Evolutionary conservation across 2,113 vertebrate species (phyloP).

Genomic region (Struthidea cinerea): DNA sequence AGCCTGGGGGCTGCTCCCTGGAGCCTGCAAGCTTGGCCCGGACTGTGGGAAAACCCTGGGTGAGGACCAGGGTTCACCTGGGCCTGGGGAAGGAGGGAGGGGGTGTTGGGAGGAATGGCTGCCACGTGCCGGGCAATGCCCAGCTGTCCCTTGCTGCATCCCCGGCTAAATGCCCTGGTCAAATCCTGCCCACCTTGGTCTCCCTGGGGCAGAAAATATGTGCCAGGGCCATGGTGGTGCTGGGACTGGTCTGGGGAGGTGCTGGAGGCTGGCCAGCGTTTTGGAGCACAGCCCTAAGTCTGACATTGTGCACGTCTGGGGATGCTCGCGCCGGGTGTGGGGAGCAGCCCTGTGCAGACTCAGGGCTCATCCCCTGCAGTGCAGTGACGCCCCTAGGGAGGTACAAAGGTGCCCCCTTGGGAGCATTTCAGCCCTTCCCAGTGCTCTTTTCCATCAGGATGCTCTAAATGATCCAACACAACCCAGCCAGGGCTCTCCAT

Average conservation of each 20-base stretch:
- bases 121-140: not conserved
- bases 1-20: not conserved
- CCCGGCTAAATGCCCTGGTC: rapidly evolving
- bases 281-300: not conserved
- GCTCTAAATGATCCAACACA: not conserved
- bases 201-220: not conserved
- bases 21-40: not conserved
- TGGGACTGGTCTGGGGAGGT: not conserved
- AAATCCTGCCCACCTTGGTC: not conserved
- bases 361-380: not conserved
- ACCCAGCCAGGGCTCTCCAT: not conserved
- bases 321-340: rapidly evolving
- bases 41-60: constrained; percentile 67
- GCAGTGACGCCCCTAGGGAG: not conserved
- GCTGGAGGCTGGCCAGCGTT: not conserved
- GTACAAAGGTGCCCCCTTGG: not conserved
- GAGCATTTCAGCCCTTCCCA: not conserved
- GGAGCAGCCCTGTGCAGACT: not conserved
- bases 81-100: not conserved
- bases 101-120: not conserved
- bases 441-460: not conserved
- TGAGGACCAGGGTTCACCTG: not conserved
- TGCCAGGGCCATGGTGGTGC: not conserved
- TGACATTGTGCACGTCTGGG: rapidly evolving
- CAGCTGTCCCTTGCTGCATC: not conserved